phyloP scores from a whole-genome alignment of 2,113 vertebrate species.

The Semnornis frantzii region DNA sequence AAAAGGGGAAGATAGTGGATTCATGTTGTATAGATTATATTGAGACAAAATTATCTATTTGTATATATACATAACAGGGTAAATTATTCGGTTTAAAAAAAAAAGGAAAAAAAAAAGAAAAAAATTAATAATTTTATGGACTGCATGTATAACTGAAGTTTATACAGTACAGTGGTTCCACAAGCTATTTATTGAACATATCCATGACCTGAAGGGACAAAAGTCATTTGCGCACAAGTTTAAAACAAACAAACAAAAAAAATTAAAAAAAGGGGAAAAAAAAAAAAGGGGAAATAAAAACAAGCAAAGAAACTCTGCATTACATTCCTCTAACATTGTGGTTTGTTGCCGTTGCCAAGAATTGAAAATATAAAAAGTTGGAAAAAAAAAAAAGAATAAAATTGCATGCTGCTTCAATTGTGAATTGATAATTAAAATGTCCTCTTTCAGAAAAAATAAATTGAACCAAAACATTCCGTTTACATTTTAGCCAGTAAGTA shows the following conservation, averaged over 20 bases:
- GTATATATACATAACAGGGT: slow-evolving; percentile 99
- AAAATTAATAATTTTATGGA: slow-evolving; percentile 91
- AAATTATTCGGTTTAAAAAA: slow-evolving; percentile 95
- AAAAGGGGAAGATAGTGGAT: slow-evolving; percentile 99
- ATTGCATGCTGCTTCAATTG: slow-evolving; percentile 99
- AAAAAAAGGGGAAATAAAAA: slow-evolving; percentile 52
- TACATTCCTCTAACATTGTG: slow-evolving; percentile 98
- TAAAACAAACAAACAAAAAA: background rate
- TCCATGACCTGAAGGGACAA: slow-evolving; percentile 97
- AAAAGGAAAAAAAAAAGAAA: background rate
- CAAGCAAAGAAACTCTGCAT: slow-evolving; percentile 78
- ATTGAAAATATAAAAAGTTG: slow-evolving; percentile 88
- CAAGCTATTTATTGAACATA: slow-evolving; percentile 99
- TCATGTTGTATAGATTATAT: slow-evolving; percentile 98
- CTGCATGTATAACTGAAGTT: slow-evolving; percentile 99
- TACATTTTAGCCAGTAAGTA: slow-evolving; percentile 96
- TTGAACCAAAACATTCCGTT: slow-evolving; percentile 98
- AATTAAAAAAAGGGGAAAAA: slow-evolving; percentile 43
- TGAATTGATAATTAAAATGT: slow-evolving; percentile 95
- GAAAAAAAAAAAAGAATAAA: slow-evolving; percentile 85
- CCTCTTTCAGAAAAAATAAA: slow-evolving; percentile 89
- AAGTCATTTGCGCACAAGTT: slow-evolving; percentile 97
- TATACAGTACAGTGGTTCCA: slow-evolving; percentile 99
- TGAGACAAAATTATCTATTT: slow-evolving; percentile 99
- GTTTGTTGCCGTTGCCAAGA: slow-evolving; percentile 99